Evolutionary conservation across 2,797 vertebrate genomes (phyloP), one percentile per base, ranked within the genome.

Genomic region (Dryobates pubescens): DNA sequence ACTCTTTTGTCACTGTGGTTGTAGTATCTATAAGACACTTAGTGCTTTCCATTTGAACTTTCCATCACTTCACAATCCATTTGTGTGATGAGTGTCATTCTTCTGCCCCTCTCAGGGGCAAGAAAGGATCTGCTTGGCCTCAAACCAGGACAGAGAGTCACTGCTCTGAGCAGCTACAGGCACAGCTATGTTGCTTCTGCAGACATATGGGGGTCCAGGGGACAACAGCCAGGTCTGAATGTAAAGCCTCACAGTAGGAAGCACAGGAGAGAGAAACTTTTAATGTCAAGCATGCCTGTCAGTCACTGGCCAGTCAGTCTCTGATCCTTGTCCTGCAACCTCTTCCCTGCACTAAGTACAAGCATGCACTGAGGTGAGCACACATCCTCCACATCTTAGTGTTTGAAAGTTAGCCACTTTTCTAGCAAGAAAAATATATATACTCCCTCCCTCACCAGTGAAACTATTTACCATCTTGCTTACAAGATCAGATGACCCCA

Each of bases 201-300:
- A 90, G 51, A 24, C 47, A 0, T 26, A 30, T 2, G 4, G 0
- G 51, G n/a, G 23, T 20, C 47, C 0, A 1, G 43, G 19, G 47
- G 62, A 53, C 57, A 54, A 26, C 30, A 73, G 43, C 7, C 67
- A 81, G 72, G 32, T 65, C 43, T 47, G 77, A 70, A 69, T 0
- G 2, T 30, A 47, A 73, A 86, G 41, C 69, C 63, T 27, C 3
- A 4, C 1, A 83, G 14, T 3, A 10, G 8, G 20, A 43, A 51
- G 63, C 10, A 71, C 17, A 57, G 15, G 41, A 43, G 12, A 75
- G 27, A 53, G 22, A 75, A 51, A 41, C 13, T 59, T 61, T 24
- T 18, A 47, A 56, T 0, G 3, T 13, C 41, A 69, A 69, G 78
- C 58, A 26, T 15, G 23, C 23, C 23, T 51, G 49, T 27, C 61